A percentile compares a stretch with the other conserved stretches of the same genome.
These are phyloP conservation scores for Drosophila maculinotata DNA, from an alignment of 2,888 invertebrate species.

Conservation along the genomic window DNA sequence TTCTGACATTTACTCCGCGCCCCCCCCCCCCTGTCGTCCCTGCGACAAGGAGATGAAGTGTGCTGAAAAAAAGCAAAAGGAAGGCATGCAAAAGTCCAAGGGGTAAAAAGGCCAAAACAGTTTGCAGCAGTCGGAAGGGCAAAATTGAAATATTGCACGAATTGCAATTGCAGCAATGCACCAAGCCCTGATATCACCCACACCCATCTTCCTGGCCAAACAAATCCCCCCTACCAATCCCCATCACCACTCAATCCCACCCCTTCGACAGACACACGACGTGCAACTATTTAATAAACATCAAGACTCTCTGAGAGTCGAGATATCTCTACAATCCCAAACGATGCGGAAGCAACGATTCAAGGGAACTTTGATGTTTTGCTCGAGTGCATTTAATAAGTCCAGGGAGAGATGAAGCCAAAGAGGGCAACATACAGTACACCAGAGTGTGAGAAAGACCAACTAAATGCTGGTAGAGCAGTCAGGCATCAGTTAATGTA, in stretches of 20 bases:
- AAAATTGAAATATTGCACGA: constrained; percentile 75
- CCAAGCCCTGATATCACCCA: constrained; percentile 28
- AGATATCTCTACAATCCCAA: constrained; percentile 12
- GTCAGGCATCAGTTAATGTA: constrained; percentile 17
- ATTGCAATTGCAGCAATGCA: constrained; percentile 71
- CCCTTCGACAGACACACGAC: constrained; percentile 15
- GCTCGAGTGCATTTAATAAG: constrained; percentile 74
- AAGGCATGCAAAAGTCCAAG: not conserved
- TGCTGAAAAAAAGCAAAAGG: constrained; percentile 13
- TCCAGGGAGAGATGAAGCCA: constrained; percentile 6
- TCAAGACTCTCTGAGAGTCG: constrained; percentile 26
- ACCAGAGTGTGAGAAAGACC: not conserved
- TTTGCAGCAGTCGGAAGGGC: constrained; percentile 35
- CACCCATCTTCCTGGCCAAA: constrained; percentile 2
- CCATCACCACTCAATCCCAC: no score
- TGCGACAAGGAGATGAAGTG: constrained; percentile 15
- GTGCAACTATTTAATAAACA: constrained; percentile 78
- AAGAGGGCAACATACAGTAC: not conserved
- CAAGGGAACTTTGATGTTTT: constrained; percentile 64
- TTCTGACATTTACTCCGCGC: constrained; percentile 31
- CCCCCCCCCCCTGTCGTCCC: not conserved
- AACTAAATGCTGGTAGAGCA: constrained; percentile 16
- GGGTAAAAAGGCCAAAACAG: constrained; percentile 25
- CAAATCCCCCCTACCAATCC: not conserved
- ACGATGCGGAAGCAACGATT: constrained; percentile 31